Base-by-base conservation (phyloP, 2,797 vertebrate genomes). In the Sorex maritimensis region DNA sequence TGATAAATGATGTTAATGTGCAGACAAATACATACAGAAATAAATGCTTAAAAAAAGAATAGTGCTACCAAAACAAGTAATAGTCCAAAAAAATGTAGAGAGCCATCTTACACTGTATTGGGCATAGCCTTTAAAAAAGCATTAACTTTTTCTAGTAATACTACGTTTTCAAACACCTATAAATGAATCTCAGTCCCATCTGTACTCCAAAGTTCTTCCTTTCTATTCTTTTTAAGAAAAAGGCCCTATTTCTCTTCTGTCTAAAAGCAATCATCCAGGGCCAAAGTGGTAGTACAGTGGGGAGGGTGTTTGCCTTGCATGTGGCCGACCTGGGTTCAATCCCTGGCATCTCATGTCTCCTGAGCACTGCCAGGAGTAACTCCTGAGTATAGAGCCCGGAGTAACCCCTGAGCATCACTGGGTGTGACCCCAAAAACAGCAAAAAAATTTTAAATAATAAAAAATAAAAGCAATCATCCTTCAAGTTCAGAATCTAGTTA, bases 1-100 rank as follows among this genome's bases (percentile, higher is more conserved):
- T 84, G 30, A 84, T 83, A 91, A 81, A 93, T 74, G 26, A 75
- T 15, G 6, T 68, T 71, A 72, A 30, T 69, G n/a, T 77, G 24
- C n/a, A n/a, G n/a, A n/a, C 17, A 83, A 34, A 83, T 75, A 85
- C 4, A 65, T 23, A 93, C 1, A 79, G 19, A 80, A 46, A 77
- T 2, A 38, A 4, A 55, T 9, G 67, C 55, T 89, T 89, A 94
- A 86, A 52, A 94, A n/a, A n/a, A n/a, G n/a, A 86, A 49, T 86
- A 78, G 0, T 15, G 41, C 82, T 74, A 74, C 41, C 19, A 26
- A 90, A 58, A 4, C 28, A 90, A 92, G 49, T n/a, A 23, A 65
- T 5, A 83, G 17, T 74, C 49, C 65, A 86, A n/a, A 41, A 93
- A 95, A 73, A 73, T 52, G 81, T 0, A 84, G 38, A 89, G 91